phyloP scores from a whole-genome alignment of 2,888 invertebrate genomes.

The Eugnorisma glareosa region DNA sequence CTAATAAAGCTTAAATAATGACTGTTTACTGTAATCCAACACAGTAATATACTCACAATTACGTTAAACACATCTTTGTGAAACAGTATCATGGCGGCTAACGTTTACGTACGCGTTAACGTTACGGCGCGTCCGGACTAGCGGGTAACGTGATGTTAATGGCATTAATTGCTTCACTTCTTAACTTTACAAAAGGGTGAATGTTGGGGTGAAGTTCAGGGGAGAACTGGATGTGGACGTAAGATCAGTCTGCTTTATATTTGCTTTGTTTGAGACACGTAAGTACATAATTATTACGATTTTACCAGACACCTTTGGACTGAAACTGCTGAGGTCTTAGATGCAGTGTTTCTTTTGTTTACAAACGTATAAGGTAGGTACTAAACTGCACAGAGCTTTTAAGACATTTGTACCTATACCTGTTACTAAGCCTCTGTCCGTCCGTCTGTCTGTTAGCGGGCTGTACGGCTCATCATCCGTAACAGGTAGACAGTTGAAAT shows the following conservation, averaged over 20 bases:
- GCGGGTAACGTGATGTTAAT: constrained; percentile 12
- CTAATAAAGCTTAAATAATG: constrained; percentile 46
- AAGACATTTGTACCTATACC: too few species aligned
- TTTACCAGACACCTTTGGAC: neutral
- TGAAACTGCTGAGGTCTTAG: too few species aligned
- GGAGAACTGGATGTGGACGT: neutral
- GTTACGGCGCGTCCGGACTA: constrained; percentile 21
- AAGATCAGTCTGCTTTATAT: neutral
- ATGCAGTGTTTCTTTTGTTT: neutral
- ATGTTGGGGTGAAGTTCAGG: neutral
- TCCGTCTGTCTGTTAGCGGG: too few species aligned
- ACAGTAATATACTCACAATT: constrained; percentile 32
- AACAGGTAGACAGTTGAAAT: too few species aligned
- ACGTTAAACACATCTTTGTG: constrained; percentile 31
- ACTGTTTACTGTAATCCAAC: constrained; percentile 41
- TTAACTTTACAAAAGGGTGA: constrained; percentile 13
- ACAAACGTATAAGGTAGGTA: neutral
- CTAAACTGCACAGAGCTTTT: neutral
- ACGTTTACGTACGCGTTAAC: constrained; percentile 49
- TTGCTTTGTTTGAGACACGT: neutral
- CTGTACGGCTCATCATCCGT: too few species aligned
- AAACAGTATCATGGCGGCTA: constrained; percentile 44
- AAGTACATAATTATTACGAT: neutral
- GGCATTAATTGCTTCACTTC: constrained; percentile 41
- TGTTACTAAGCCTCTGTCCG: too few species aligned